phyloP scores from a whole-genome alignment of 2,797 vertebrate genomes.

The Sciurus carolinensis region DNA sequence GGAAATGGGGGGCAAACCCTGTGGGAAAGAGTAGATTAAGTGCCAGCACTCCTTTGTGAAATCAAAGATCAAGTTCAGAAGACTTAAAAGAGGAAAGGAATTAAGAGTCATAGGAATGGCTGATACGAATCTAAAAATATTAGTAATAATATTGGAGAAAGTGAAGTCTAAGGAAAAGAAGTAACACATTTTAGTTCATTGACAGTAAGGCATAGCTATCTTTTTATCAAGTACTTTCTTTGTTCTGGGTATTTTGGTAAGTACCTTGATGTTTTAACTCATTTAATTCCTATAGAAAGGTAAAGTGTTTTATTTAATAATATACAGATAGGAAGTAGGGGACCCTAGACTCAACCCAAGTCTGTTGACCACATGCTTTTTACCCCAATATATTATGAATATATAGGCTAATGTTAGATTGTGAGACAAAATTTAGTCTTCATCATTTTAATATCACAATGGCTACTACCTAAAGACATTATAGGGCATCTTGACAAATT shows the following conservation, averaged over 20 bases:
- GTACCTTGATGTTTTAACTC: background rate
- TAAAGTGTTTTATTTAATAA: background rate
- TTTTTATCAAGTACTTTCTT: background rate
- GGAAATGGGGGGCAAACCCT: background rate
- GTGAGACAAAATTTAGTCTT: background rate
- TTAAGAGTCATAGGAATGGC: background rate
- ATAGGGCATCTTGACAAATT: background rate
- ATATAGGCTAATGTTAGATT: background rate
- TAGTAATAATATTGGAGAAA: background rate
- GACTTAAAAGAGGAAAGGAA: background rate
- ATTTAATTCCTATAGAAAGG: background rate
- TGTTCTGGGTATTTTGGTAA: constrained; percentile 13
- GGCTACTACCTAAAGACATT: background rate
- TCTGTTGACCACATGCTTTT: background rate
- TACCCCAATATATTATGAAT: background rate
- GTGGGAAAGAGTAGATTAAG: background rate
- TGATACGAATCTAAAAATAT: background rate
- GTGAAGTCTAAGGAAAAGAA: background rate
- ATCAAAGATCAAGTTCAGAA: background rate
- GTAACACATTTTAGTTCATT: background rate
- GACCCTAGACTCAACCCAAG: background rate
- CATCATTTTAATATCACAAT: background rate
- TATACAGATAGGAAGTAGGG: background rate
- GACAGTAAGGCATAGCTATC: background rate
- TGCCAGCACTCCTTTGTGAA: background rate